phyloP scores from a whole-genome alignment of 2,888 invertebrate species.

The Dasysyrphus tricinctus region DNA sequence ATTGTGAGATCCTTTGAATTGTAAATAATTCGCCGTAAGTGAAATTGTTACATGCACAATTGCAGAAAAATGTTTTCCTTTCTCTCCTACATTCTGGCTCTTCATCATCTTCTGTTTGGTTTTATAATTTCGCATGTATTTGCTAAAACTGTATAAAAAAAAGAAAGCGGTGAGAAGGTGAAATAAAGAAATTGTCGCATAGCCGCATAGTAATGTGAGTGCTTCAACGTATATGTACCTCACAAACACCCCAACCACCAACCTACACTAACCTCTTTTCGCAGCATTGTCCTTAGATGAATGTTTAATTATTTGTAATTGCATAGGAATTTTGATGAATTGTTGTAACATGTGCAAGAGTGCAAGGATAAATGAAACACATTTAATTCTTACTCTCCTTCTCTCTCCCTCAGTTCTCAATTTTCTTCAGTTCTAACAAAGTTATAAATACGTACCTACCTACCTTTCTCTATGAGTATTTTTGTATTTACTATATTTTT shows the following conservation, averaged over 20 bases:
- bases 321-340: conserved; percentile 75
- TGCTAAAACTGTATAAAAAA: conserved; percentile 47
- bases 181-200: conserved; percentile 67
- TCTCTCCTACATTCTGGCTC: conserved; percentile 65
- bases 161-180: conserved; percentile 30
- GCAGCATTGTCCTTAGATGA: conserved; percentile 71
- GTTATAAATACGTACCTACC: not conserved
- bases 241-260: conserved; percentile 27
- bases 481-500: conserved; percentile 9
- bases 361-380: conserved; percentile 71
- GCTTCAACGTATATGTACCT: conserved; percentile 14
- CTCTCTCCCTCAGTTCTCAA: not conserved
- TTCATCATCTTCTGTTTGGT: conserved; percentile 74
- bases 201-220: conserved; percentile 71
- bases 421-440: not conserved
- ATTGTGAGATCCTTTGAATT: conserved; percentile 74
- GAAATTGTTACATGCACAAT: conserved; percentile 76
- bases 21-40: conserved; percentile 75
- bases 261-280: conserved; percentile 13
- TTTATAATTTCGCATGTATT: conserved; percentile 74
- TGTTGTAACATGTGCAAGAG: conserved; percentile 73
- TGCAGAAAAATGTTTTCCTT: conserved; percentile 74
- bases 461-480: conserved; percentile 9
- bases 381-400: conserved; percentile 45
- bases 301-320: conserved; percentile 76